Evolutionary conservation across 64 coral and sea anemone genomes (phyloP), one percentile per base, ranked within the genome.

Genomic region (Stichodactyla helianthus): DNA sequence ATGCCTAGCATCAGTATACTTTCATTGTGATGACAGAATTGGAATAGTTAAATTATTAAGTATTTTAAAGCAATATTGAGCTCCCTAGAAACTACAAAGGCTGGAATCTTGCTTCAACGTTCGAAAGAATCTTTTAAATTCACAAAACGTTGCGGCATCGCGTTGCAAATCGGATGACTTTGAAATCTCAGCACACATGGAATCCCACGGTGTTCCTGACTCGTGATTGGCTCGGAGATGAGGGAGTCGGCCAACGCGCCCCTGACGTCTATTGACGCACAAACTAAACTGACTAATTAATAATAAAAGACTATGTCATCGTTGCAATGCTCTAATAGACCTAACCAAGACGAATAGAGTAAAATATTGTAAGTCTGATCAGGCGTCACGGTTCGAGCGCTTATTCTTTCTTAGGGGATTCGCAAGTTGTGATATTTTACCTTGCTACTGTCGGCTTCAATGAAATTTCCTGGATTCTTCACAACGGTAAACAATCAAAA

Each of bases 391-490:
- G 35, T 44, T 44, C 35, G 35, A 44, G 35, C 35, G 35, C 35
- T 44, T 44, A 44, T 44, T 44, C 35, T 44, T 44, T 44, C 35
- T 44, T 44, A 3, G 35, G 35, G 1, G 35, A 44, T 44, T 44
- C 35, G 1, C 55, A 11, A 58, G 55, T 58, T 58, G 55, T 11
- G 55, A 58, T 74, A 27, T 25, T 74, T 74, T 22, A 27, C 3
- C 25, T 68, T 7, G 26, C 4, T 31, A 10, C 26, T 27, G 23
- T 23, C 4, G 10, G 31, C n/a, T 74, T 74, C 22, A 74, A 74
- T 74, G 68, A 74, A 74, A 74, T 74, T 74, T 74, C 25, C 68
- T 74, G 68, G 68, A 26, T 74, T 74, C 27, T 74, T 74, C 68
- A 31, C 25, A 7, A 74, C 68, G 68, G 68, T 74, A 74, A 20